Conservation (phyloP, 1,140 invertebrate genomes). For the Drosophila simulans region DNA sequence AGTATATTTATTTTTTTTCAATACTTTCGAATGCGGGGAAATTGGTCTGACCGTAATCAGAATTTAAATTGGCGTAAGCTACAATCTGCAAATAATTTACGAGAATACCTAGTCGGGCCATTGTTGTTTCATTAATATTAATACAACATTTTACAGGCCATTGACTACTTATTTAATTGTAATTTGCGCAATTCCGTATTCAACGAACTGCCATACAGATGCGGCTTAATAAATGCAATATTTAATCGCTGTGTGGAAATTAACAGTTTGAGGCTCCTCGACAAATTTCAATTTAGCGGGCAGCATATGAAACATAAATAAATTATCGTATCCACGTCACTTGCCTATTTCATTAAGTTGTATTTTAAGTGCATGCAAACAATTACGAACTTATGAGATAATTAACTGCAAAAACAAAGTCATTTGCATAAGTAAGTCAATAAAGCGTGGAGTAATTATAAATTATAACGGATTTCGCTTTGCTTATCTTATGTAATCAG, state of each 20-base stretch:
- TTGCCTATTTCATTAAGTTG: constrained; percentile 28
- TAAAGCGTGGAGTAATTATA: constrained; percentile 65
- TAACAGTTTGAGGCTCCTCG: constrained; percentile 36
- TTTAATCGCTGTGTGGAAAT: constrained; percentile 36
- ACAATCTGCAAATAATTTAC: constrained; percentile 43
- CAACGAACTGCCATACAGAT: constrained; percentile 2
- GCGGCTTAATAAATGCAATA: constrained; percentile 18
- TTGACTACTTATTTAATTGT: constrained; percentile 49
- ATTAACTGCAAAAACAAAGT: constrained; percentile 61
- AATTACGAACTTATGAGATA: constrained; percentile 65
- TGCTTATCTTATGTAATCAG: constrained; percentile 64
- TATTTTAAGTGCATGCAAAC: constrained; percentile 34
- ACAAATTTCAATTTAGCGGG: constrained; percentile 32
- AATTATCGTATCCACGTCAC: constrained; percentile 15
- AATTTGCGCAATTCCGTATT: constrained; percentile 13
- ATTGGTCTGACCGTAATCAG: constrained; percentile 25
- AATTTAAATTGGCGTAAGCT: constrained; percentile 43
- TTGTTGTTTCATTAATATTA: constrained; percentile 63
- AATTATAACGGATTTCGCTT: constrained; percentile 62
- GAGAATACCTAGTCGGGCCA: constrained; percentile 13
- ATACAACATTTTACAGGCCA: constrained; percentile 50
- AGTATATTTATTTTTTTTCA: constrained; percentile 34
- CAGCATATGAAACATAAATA: constrained; percentile 34
- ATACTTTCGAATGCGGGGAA: constrained; percentile 15
- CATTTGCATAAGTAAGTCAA: constrained; percentile 72